A percentile compares a stretch with the other conserved stretches of the same genome.
phyloP scores from a whole-genome alignment of 2,797 vertebrate species.

The Rhynchotus rufescens region DNA sequence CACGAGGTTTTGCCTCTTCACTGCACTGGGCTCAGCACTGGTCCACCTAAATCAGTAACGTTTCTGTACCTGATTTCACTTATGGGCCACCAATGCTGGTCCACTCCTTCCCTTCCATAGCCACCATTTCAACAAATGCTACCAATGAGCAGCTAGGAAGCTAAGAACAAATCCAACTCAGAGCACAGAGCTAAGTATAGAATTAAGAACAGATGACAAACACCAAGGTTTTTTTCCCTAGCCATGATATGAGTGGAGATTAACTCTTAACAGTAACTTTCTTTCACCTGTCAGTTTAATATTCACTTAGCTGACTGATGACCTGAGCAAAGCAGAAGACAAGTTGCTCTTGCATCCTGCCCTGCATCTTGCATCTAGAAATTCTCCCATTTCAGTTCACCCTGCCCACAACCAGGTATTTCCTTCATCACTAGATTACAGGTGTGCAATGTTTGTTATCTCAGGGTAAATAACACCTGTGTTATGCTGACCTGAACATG shows the following conservation, averaged over 20 bases:
- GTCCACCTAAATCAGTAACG: background rate
- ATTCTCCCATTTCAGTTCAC: background rate
- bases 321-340: background rate
- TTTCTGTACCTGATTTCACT: background rate
- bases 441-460: background rate
- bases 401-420: background rate
- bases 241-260: background rate
- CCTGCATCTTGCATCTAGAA: background rate
- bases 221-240: background rate
- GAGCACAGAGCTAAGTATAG: background rate
- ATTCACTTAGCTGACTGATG: background rate
- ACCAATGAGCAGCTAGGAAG: background rate
- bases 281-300: background rate
- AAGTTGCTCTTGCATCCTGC: background rate
- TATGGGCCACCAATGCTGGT: fast-evolving
- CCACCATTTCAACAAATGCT: background rate
- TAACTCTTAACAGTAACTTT: background rate
- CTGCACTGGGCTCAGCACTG: background rate
- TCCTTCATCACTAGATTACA: background rate
- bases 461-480: background rate
- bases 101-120: background rate
- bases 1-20: background rate
- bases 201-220: background rate
- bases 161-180: background rate
- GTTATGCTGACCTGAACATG: background rate